Evolutionary conservation across 1,140 invertebrate species (phyloP).

Genomic region (Cepaea nemoralis): DNA sequence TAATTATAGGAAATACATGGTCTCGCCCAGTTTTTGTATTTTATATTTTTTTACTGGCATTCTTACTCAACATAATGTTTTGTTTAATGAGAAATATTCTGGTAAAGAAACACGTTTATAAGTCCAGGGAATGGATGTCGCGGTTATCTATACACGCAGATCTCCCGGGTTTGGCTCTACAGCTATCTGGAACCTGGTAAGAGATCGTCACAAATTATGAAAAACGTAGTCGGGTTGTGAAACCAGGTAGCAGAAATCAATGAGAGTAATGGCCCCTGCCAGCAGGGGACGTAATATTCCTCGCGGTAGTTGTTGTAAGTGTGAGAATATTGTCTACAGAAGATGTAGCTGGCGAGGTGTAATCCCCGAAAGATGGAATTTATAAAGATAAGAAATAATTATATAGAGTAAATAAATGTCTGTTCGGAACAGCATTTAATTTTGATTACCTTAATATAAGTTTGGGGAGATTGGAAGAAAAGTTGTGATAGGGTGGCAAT

Average conservation of each 20-base stretch:
- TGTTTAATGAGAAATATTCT: conserved; percentile 11
- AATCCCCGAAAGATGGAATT: conserved; percentile 5
- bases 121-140: conserved; percentile 14
- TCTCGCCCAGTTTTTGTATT: neutral
- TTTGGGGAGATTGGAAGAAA: neutral
- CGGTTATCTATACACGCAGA: conserved; percentile 38
- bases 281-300: conserved; percentile 19
- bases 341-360: neutral
- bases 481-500: neutral
- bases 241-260: conserved; percentile 14
- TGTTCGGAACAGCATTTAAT: conserved; percentile 25
- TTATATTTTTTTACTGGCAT: neutral
- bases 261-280: conserved; percentile 19
- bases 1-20: neutral
- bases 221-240: conserved; percentile 16
- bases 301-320: conserved; percentile 19
- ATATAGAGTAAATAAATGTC: conserved; percentile 19
- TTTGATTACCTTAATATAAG: conserved; percentile 32
- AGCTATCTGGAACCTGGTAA: conserved; percentile 24
- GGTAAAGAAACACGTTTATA: neutral
- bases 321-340: neutral
- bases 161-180: neutral
- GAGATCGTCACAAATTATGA: conserved; percentile 46
- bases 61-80: neutral
- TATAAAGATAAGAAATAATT: conserved; percentile 23